These are phyloP conservation scores for Bibio marci DNA, from an alignment of 2,888 invertebrate genomes.

Conservation along the genomic window DNA sequence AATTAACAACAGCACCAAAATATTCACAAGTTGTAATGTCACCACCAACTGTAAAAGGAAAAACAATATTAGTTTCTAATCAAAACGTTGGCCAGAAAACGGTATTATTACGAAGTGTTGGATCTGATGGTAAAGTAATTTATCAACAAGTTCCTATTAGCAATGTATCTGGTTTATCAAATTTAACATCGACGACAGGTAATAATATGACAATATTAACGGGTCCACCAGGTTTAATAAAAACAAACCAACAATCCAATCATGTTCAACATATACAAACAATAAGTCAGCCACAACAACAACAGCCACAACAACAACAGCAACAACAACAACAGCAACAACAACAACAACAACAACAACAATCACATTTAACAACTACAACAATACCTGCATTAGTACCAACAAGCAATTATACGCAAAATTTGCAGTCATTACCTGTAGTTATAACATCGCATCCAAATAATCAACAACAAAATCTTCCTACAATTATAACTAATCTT, in stretches of 20 bases:
- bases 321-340: constrained; percentile 14
- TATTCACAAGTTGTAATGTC: constrained; percentile 25
- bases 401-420: constrained; percentile 17
- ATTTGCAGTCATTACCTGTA: constrained; percentile 10
- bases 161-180: constrained; percentile 20
- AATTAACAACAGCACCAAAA: constrained; percentile 27
- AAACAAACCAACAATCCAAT: constrained; percentile 15
- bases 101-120: constrained; percentile 27
- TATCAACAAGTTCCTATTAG: constrained; percentile 30
- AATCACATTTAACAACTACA: constrained; percentile 14
- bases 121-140: constrained; percentile 20
- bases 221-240: constrained; percentile 24
- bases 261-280: constrained; percentile 20
- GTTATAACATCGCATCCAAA: constrained; percentile 19
- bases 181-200: constrained; percentile 15
- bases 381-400: constrained; percentile 28
- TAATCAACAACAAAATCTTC: constrained; percentile 18
- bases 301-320: constrained; percentile 3
- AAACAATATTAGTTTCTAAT: constrained; percentile 23
- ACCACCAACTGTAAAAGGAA: constrained; percentile 21
- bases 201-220: constrained; percentile 16
- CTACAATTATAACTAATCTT: constrained; percentile 23
- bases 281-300: constrained; percentile 13
- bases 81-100: constrained; percentile 22
- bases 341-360: constrained; percentile 2